Conservation (phyloP, 2,888 invertebrate genomes). For the Eremobia ochroleuca region DNA sequence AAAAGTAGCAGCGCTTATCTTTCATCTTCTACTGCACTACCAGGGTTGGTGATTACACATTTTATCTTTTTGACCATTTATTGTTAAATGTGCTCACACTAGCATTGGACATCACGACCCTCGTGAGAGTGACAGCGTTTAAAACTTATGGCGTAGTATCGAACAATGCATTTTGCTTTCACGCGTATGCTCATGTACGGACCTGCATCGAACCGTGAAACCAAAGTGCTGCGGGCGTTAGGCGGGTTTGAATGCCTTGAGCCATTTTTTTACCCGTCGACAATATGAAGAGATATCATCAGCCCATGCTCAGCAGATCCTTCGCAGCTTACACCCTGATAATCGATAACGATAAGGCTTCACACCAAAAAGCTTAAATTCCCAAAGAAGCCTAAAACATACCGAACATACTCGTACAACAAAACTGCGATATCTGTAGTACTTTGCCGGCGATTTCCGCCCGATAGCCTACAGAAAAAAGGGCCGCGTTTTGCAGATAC, state of each 20-base stretch:
- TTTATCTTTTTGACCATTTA: background rate
- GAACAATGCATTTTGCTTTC: background rate
- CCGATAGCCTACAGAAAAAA: slow-evolving; percentile 36
- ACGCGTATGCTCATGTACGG: background rate
- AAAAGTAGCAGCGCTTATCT: background rate
- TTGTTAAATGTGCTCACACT: background rate
- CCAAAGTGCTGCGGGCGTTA: background rate
- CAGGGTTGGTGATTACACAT: background rate
- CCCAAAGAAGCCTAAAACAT: background rate
- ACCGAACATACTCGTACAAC: background rate
- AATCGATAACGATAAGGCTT: slow-evolving; percentile 19
- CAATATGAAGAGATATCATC: background rate
- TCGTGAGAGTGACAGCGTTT: background rate
- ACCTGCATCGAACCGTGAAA: background rate
- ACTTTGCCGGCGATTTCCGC: slow-evolving; percentile 24
- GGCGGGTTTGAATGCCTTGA: no score
- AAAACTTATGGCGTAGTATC: background rate
- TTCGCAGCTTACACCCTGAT: background rate
- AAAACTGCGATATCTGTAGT: slow-evolving; percentile 11
- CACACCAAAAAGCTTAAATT: slow-evolving; percentile 11
- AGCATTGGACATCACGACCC: background rate
- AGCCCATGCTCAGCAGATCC: slow-evolving; percentile 19
- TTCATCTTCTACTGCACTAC: background rate
- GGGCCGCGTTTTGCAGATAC: slow-evolving; percentile 24
- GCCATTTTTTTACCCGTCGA: background rate